Conservation (phyloP, 2,888 invertebrate genomes). For the Hipparchia semele region DNA sequence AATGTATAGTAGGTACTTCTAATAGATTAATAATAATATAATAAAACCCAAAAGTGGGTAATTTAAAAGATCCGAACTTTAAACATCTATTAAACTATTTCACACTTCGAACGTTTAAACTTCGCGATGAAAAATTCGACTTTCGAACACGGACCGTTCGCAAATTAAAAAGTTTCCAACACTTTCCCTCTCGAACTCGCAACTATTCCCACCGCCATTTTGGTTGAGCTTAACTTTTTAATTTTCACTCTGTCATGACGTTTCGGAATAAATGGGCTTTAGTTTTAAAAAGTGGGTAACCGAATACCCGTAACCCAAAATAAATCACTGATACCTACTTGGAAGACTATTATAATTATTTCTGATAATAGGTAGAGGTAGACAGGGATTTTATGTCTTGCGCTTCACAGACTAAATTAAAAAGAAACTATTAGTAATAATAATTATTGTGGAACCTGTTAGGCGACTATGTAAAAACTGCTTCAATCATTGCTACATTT, state of each 20-base stretch:
- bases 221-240: conserved; percentile 71
- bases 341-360: no score
- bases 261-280: conserved; percentile 32
- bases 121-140: conserved; percentile 70
- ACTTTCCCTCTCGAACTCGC: conserved; percentile 69
- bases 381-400: no score
- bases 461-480: no score
- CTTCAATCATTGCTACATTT: no score
- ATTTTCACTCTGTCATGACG: conserved; percentile 53
- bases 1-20: no score
- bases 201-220: conserved; percentile 75
- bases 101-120: conserved; percentile 46
- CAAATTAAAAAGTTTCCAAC: conserved; percentile 77
- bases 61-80: conserved; percentile 34
- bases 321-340: no score
- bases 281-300: conserved; percentile 15
- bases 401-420: no score
- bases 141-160: conserved; percentile 58
- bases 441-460: no score
- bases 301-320: neutral
- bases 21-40: no score
- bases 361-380: no score
- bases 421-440: no score
- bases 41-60: conserved; percentile 7
- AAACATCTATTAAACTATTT: conserved; percentile 55